Evolutionary conservation across 2,888 invertebrate species (phyloP), one percentile per base, ranked within the genome.

Genomic region (Polydrusus cervinus): DNA sequence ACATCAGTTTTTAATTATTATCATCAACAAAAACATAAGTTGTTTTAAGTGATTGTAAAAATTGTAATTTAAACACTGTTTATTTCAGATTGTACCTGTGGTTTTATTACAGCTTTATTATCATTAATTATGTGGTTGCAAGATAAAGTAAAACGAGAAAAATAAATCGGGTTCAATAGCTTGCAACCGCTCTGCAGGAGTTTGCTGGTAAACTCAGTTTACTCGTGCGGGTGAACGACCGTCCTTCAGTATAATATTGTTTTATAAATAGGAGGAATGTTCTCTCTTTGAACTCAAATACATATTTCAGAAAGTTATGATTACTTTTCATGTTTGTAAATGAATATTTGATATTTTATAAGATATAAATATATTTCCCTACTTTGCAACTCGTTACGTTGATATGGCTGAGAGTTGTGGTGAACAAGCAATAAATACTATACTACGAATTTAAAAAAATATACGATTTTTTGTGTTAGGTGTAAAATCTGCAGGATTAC

Each of bases 201-300:
- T 47, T n/a, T n/a, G n/a, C n/a, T n/a, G n/a, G n/a, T n/a, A n/a
- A n/a, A n/a, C n/a, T n/a, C n/a, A n/a, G n/a, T n/a, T 68, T 55
- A 68, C 43, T 68, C 68, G 45, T 68, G 18, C 64, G 69, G 74
- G 69, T 74, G 55, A 74, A 74, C 49, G 69, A 65, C 68, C 74
- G 74, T 74, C 74, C 74, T 74, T 74, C 69, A 64, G 60, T 25
- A 40, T 62, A 62, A 64, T 64, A 69, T 69, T 43, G 43, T 69
- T 74, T 68, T 74, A 68, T 74, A 73, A 60, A 73, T 72, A 65
- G 71, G 10, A n/a, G 13, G 25, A 65, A 72, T 60, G 65, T 55
- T 72, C 65, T 57, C 65, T 57, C 47, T 20, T 47, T 66, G 65
- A 65, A 66, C 71, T 51, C 64, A 51, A 25, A 18, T 57, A 40